Base-by-base conservation (phyloP, 2,888 invertebrate species). In the Stomorhina lunata region DNA sequence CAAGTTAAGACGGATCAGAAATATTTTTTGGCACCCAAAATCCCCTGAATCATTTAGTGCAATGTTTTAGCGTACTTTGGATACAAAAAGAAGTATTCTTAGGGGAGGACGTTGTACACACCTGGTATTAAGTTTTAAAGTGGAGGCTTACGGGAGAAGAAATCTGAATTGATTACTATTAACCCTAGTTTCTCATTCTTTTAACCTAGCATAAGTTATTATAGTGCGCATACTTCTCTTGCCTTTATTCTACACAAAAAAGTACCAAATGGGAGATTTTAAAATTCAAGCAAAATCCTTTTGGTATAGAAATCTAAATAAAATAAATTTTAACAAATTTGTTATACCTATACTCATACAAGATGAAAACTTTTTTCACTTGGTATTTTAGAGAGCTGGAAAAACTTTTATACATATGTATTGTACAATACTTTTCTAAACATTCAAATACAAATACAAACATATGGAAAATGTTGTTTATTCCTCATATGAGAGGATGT, bases 241-340 rank as follows among this genome's bases (percentile, higher is more conserved):
- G 6, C 25, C 25, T 48, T n/a, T 22, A 32, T 25, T 25, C 0
- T 37, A 50, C 63, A 32, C 55, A 43, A 34, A 20, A 22, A 32
- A 45, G 15, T 63, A 37, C 12, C 40, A 50, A 57, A 27, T n/a
- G 12, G 48, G 37, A 25, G 68, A 48, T 75, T 82, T 68, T 32
- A 63, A 61, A 66, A 63, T 79, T 66, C 71, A 75, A 76, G 66
- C 72, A 34, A 76, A 79, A 76, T 79, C 66, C 71, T 76, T 71
- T 76, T 69, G 55, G 77, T 75, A 75, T 65, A 78, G 81, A 78
- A 81, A 75, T 69, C 57, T 55, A 76, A 82, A 82, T 79, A 75
- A 65, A 63, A 75, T 76, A 82, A 75, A 79, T 71, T 71, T 57
- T 76, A 79, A 79, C 82, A 76, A 75, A 79, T 71, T 76, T 76